These are phyloP conservation scores for Lordiphosa stackelbergi DNA, from an alignment of 1,140 invertebrate genomes.

Conservation along the genomic window DNA sequence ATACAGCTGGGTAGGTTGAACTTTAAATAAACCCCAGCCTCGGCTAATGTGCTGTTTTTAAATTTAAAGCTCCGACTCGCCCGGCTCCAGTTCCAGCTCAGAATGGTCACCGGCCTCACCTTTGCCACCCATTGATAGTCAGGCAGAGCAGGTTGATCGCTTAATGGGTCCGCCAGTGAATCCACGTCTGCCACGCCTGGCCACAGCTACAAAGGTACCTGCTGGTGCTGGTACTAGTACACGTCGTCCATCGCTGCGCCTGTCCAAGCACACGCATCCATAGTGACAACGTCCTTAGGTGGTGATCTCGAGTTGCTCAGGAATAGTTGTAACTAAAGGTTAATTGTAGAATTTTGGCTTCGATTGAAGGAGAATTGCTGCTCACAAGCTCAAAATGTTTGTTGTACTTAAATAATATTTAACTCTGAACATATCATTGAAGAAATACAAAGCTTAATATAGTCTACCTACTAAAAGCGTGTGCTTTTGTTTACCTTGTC, in stretches of 20 bases:
- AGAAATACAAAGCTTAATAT: conserved; percentile 7
- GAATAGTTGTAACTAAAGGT: conserved; percentile 47
- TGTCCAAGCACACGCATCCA: conserved; percentile 46
- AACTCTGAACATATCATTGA: conserved; percentile 13
- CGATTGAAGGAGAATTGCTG: background rate
- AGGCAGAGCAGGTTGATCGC: conserved; percentile 56
- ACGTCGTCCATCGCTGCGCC: conserved; percentile 47
- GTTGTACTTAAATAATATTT: conserved; percentile 4
- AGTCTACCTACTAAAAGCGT: too few species aligned
- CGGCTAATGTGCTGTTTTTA: background rate
- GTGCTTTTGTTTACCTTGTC: too few species aligned
- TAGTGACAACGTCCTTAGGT: conserved; percentile 17
- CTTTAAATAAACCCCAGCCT: background rate
- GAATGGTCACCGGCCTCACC: conserved; percentile 76
- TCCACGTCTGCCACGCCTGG: conserved; percentile 65
- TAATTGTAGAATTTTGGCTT: conserved; percentile 19
- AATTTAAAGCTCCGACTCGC: conserved; percentile 64
- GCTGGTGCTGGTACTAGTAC: conserved; percentile 12
- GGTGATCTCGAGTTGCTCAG: conserved; percentile 44
- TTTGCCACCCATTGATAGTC: conserved; percentile 61
- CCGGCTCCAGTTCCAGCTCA: conserved; percentile 74
- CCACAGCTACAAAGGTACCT: conserved; percentile 17
- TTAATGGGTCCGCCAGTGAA: conserved; percentile 73
- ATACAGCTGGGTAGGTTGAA: conserved; percentile 66
- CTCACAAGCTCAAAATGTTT: conserved; percentile 29